These are phyloP conservation scores for Salvelinus namaycush DNA, from an alignment of 2,113 vertebrate genomes.

Conservation along the genomic window DNA sequence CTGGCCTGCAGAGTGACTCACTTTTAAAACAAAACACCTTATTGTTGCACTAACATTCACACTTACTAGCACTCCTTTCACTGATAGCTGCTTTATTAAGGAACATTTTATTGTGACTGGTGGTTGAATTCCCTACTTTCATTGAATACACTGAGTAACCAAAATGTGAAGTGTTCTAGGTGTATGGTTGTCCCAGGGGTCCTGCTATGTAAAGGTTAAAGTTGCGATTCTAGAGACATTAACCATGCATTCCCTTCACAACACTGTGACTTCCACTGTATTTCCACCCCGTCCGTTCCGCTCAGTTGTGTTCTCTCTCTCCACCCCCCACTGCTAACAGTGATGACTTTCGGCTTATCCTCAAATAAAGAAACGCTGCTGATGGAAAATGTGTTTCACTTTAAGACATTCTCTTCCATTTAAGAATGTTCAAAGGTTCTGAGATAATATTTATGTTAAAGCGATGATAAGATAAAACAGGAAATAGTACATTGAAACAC, in stretches of 20 bases:
- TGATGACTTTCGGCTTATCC: conserved; percentile 29
- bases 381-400: conserved; percentile 12
- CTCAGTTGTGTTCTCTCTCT: conserved; percentile 13
- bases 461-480: conserved; percentile 11
- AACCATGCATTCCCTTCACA: conserved; percentile 47
- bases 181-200: too few relatives aligned
- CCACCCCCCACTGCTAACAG: conserved; percentile 21
- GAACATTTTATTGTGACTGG: too few relatives aligned
- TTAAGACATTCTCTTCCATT: conserved; percentile 19
- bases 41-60: too few relatives aligned
- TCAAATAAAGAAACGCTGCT: background rate
- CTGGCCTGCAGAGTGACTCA: background rate
- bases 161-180: too few relatives aligned
- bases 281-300: background rate
- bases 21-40: too few relatives aligned
- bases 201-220: conserved; percentile 24
- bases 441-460: conserved; percentile 18
- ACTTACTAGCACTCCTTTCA: too few relatives aligned
- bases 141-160: too few relatives aligned
- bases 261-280: background rate
- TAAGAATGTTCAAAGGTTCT: conserved; percentile 2
- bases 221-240: conserved; percentile 51
- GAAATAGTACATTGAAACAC: conserved; percentile 25
- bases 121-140: too few relatives aligned
- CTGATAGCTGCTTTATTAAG: too few relatives aligned